These are phyloP conservation scores for Salvelinus sp. DNA, from an alignment of 2,113 vertebrate genomes.

Conservation along the genomic window DNA sequence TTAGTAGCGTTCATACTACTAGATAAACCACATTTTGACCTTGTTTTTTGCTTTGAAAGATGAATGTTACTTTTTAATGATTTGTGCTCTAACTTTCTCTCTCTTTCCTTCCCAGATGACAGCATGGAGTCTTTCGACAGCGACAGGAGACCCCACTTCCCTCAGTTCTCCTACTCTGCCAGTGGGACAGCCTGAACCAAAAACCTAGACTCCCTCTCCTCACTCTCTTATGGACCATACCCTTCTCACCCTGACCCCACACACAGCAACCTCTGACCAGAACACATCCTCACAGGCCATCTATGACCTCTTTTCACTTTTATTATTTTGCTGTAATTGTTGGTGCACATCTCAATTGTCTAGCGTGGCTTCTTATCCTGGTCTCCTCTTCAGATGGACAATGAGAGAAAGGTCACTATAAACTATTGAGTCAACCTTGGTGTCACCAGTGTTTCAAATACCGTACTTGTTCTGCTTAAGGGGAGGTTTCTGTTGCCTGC, in stretches of 20 bases:
- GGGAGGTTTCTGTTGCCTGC: neutral
- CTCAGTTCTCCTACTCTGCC: slow-evolving; percentile 88
- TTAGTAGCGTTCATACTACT: too few relatives aligned
- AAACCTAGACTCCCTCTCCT: slow-evolving; percentile 13
- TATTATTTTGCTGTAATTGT: neutral
- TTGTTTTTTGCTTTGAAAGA: too few relatives aligned
- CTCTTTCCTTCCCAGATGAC: slow-evolving; percentile 76
- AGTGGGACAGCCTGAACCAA: slow-evolving; percentile 84
- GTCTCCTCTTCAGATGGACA: slow-evolving; percentile 1
- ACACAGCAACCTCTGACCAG: slow-evolving; percentile 19
- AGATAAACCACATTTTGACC: too few relatives aligned
- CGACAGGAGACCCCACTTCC: slow-evolving; percentile 92
- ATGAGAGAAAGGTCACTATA: neutral
- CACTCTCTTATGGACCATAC: neutral
- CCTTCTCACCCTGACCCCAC: neutral
- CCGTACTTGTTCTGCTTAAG: neutral
- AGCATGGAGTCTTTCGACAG: slow-evolving; percentile 92
- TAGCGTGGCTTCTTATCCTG: neutral
- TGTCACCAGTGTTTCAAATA: neutral
- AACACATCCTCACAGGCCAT: slow-evolving; percentile 27
- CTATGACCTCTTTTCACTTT: neutral
- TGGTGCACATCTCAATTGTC: slow-evolving; percentile 3
- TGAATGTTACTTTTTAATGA: too few relatives aligned
- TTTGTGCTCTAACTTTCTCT: neutral
- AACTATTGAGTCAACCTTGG: neutral